A percentile compares a stretch with the other conserved stretches of the same genome.
phyloP scores from a whole-genome alignment of 1,140 invertebrate genomes.

The Nilaparvata lugens region DNA sequence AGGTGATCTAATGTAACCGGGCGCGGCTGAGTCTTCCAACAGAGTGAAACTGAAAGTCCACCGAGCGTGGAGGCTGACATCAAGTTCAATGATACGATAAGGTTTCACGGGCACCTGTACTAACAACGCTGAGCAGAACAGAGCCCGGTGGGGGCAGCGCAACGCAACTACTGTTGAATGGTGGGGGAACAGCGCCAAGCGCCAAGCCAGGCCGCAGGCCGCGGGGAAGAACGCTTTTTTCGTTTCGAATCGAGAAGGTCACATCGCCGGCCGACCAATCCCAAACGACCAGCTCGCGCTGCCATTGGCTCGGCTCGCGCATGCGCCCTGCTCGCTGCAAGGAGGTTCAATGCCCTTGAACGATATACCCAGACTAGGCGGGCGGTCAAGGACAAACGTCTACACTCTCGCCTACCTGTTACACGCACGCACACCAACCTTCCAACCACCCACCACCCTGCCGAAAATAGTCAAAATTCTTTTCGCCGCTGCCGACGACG shows the following conservation, averaged over 20 bases:
- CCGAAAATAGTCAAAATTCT: not conserved
- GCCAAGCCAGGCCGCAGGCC: constrained; percentile 2
- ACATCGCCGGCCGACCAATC: constrained; percentile 13
- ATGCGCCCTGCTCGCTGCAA: constrained; percentile 30
- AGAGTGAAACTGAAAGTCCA: constrained; percentile 20
- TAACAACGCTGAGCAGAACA: constrained; percentile 4
- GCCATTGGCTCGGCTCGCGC: constrained; percentile 17
- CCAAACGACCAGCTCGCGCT: constrained; percentile 8
- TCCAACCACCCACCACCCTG: too few relatives aligned
- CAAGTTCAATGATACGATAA: constrained; percentile 21
- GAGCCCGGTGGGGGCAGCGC: constrained; percentile 7
- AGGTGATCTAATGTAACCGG: not conserved
- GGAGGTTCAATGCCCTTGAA: constrained; percentile 58
- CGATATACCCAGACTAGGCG: constrained; percentile 51
- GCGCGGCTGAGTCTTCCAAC: not conserved
- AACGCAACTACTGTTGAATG: constrained; percentile 1
- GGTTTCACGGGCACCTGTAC: constrained; percentile 14
- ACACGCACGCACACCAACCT: not conserved
- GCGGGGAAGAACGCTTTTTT: constrained; percentile 15
- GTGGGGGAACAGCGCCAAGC: constrained; percentile 12
- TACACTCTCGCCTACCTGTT: constrained; percentile 5
- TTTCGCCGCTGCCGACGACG: not conserved
- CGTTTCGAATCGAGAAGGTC: constrained; percentile 22
- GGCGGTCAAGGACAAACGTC: constrained; percentile 45
- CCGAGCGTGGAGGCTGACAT: not conserved